These are phyloP conservation scores for Catocala fraxini DNA, from an alignment of 2,888 invertebrate species.

Conservation along the genomic window DNA sequence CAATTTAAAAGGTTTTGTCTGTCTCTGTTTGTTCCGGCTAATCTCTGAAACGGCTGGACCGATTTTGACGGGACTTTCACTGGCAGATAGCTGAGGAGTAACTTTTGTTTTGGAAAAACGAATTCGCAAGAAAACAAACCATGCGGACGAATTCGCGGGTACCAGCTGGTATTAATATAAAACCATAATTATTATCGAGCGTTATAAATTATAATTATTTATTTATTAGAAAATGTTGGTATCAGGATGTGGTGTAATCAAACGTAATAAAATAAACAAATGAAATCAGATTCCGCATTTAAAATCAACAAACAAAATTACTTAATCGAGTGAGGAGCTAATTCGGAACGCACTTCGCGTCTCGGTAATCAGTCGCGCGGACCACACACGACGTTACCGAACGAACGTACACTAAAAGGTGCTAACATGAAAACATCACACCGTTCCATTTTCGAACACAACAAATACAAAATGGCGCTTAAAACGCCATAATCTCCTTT, in stretches of 20 bases:
- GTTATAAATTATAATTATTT: too few species aligned
- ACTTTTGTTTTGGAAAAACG: too few species aligned
- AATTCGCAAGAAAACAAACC: too few species aligned
- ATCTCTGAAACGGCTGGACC: too few species aligned
- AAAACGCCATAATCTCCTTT: conserved; percentile 81
- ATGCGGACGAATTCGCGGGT: too few species aligned
- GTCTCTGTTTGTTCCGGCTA: too few species aligned
- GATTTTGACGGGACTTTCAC: too few species aligned
- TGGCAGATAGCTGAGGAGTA: too few species aligned
- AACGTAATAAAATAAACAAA: conserved; percentile 5
- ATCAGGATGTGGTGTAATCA: background rate
- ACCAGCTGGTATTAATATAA: too few species aligned
- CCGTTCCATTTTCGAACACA: conserved; percentile 77
- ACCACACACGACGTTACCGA: conserved; percentile 81
- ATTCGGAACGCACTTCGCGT: conserved; percentile 38
- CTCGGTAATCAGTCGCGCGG: conserved; percentile 42
- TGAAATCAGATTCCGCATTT: conserved; percentile 4
- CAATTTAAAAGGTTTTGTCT: too few species aligned
- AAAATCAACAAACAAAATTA: conserved; percentile 35
- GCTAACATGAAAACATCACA: conserved; percentile 82
- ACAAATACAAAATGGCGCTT: conserved; percentile 75
- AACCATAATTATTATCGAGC: too few species aligned
- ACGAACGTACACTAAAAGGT: conserved; percentile 83
- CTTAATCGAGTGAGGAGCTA: conserved; percentile 36
- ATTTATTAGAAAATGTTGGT: too few species aligned